Conservation (phyloP, 2,797 vertebrate species). For the Dermochelys coriacea region DNA sequence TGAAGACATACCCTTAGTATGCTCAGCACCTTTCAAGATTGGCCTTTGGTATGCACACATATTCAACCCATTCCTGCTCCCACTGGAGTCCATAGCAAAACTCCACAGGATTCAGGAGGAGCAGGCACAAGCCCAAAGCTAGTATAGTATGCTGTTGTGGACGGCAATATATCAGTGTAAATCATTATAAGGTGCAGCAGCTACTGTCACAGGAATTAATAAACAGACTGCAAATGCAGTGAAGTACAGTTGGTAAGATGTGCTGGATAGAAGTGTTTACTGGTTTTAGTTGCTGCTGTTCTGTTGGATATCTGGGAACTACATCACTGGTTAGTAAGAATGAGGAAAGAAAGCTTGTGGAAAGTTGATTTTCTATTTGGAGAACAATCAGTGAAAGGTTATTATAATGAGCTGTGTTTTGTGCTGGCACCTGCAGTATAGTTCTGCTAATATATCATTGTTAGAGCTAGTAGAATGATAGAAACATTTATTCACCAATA, state of each 20-base stretch:
- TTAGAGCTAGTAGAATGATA: not conserved
- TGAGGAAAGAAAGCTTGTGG: not conserved
- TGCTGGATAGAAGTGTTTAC: not conserved
- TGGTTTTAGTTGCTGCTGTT: not conserved
- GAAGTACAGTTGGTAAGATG: not conserved
- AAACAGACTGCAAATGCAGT: not conserved
- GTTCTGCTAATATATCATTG: not conserved
- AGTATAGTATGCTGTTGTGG: slow-evolving; percentile 6
- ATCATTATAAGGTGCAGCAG: not conserved
- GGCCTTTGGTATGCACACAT: slow-evolving; percentile 1
- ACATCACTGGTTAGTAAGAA: not conserved
- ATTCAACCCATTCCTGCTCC: slow-evolving; percentile 45
- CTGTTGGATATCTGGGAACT: not conserved
- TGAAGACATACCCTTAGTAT: too few relatives aligned
- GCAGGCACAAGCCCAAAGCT: slow-evolving; percentile 51
- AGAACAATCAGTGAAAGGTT: not conserved
- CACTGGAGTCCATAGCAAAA: slow-evolving; percentile 69
- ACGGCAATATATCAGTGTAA: not conserved
- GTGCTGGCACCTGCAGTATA: not conserved
- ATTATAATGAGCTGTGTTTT: not conserved
- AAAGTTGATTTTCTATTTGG: not conserved
- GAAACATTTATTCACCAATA: not conserved
- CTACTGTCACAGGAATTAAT: not conserved
- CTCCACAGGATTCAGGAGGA: slow-evolving; percentile 73
- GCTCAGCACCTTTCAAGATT: slow-evolving; percentile 50